Evolutionary conservation across 2,888 invertebrate species (phyloP), one percentile per base, ranked within the genome.

Genomic region (Eurytoma californica): DNA sequence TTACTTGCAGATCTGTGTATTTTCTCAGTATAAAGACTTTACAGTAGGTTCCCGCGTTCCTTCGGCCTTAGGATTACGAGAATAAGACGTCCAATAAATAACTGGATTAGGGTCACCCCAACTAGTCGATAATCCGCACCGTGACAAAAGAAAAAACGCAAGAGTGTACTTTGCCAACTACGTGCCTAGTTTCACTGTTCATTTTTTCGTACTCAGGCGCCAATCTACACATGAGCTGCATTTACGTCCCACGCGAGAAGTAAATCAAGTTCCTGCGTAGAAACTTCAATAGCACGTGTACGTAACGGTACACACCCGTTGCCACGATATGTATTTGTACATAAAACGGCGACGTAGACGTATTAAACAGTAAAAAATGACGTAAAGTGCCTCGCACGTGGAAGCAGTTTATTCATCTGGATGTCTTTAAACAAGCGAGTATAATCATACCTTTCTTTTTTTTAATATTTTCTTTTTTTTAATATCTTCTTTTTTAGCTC

Each of bases 1-100:
- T 86, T 86, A 84, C 86, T 94, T 94, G 85, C 93, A 97, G 97
- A 95, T 97, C 85, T 96, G 96, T 86, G 97, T 97, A 80, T 97
- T 97, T 91, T 96, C 97, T 77, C 96, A 97, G 90, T 97, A 97
- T 91, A 97, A 97, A 92, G 97, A 97, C 92, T 97, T 97, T 91
- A 96, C 95, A 82, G 95, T 95, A 86, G 95, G 95, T 85, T 95
- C 95, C 86, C 94, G 94, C 90, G 94, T 94, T 86, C 92, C 94
- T 84, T 95, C 95, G 83, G 93, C 95, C 87, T 91, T 94, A 87
- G 92, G 93, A 82, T 93, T 93, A 89, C 93, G 88, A 91, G 77
- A 80, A 20, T 78, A 76, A 74, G 60, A 77, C 53, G 57, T 77
- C 76, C 66, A 78, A 69, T 70, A 73, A 65, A 68, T 70, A 68